phyloP scores from a whole-genome alignment of 2,797 vertebrate species.

The Galago senegalensis region DNA sequence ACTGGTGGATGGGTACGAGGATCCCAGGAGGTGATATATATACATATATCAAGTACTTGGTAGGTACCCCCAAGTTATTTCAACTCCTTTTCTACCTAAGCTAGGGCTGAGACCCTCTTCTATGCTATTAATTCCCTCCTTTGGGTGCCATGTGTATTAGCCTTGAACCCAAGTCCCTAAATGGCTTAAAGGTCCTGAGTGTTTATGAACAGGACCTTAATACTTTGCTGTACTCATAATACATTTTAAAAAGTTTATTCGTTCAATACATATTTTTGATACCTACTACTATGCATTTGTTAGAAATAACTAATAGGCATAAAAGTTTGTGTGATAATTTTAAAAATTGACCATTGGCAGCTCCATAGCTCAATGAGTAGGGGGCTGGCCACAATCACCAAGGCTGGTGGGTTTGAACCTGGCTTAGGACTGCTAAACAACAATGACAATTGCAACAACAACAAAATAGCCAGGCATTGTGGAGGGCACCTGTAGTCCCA shows the following conservation, averaged over 20 bases:
- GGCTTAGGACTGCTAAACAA: too few species aligned
- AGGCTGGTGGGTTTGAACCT: too few species aligned
- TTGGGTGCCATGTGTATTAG: neutral
- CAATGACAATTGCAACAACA: too few species aligned
- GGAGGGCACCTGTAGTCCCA: too few species aligned
- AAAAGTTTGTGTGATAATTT: constrained; percentile 51
- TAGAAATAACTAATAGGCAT: neutral
- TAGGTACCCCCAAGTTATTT: constrained; percentile 23
- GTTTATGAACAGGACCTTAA: constrained; percentile 52
- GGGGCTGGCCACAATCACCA: too few species aligned
- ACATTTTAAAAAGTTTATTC: constrained; percentile 49
- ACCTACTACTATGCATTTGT: constrained; percentile 6
- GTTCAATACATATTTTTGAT: constrained; percentile 20
- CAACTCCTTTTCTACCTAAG: neutral
- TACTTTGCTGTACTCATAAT: neutral
- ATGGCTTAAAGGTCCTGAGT: neutral
- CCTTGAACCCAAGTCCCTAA: constrained; percentile 30
- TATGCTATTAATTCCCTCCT: neutral
- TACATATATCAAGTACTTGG: neutral
- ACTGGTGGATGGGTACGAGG: neutral
- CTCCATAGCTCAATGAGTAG: too few species aligned
- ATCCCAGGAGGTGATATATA: neutral
- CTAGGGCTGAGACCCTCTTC: constrained; percentile 8
- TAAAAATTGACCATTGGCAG: neutral
- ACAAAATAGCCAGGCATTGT: too few species aligned